These are phyloP conservation scores for Sebastolobus alascanus DNA, from an alignment of 2,797 vertebrate genomes.

Conservation along the genomic window DNA sequence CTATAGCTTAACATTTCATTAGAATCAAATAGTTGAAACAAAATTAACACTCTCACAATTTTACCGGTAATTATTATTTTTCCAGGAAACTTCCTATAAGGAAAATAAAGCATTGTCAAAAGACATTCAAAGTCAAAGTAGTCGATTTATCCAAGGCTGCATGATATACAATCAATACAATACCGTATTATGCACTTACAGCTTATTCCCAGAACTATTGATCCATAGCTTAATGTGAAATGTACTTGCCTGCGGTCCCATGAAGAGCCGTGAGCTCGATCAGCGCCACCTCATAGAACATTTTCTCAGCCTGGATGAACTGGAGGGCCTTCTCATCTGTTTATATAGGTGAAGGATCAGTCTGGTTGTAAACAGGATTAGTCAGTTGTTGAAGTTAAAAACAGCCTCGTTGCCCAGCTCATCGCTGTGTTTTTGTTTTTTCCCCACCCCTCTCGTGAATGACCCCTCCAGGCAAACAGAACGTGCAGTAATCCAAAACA, in stretches of 20 bases:
- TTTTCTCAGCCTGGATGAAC: constrained; percentile 88
- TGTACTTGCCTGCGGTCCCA: constrained; percentile 86
- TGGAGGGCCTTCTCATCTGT: constrained; percentile 86
- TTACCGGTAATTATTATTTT: neutral
- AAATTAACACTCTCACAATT: neutral
- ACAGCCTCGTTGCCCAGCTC: constrained; percentile 42
- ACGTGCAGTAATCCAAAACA: constrained; percentile 18
- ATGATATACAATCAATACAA: neutral
- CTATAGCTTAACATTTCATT: neutral
- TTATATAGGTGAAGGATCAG: constrained; percentile 85
- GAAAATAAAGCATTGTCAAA: neutral
- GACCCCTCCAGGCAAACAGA: constrained; percentile 43
- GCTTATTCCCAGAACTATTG: constrained; percentile 13
- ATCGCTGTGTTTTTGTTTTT: constrained; percentile 5
- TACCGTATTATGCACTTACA: neutral
- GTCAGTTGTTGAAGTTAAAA: constrained; percentile 77
- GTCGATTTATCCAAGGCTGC: neutral
- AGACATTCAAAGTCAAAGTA: constrained; percentile 12
- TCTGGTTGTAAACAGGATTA: constrained; percentile 73
- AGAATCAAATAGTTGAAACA: neutral
- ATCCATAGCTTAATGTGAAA: constrained; percentile 6
- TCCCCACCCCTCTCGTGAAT: constrained; percentile 15
- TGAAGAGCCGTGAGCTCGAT: constrained; percentile 83
- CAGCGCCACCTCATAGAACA: constrained; percentile 88
- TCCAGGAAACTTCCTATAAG: neutral